These are phyloP conservation scores for Polypedilum vanderplanki DNA, from an alignment of 1,140 invertebrate genomes.

Conservation along the genomic window DNA sequence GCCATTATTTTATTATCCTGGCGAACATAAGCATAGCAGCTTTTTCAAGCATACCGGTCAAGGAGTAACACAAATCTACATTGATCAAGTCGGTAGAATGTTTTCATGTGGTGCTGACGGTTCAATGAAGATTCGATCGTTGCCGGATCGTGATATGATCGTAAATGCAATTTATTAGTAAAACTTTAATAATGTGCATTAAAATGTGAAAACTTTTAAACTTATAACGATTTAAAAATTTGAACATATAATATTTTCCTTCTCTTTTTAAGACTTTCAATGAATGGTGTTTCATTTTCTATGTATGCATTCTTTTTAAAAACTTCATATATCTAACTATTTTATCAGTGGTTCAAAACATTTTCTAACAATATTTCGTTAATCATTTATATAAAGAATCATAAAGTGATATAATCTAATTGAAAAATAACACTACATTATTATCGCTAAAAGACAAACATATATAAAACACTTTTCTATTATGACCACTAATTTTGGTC, in stretches of 20 bases:
- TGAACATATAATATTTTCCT: neutral
- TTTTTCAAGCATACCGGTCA: constrained; percentile 95
- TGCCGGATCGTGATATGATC: constrained; percentile 63
- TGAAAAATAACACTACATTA: too few species aligned
- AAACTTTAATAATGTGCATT: neutral
- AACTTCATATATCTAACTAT: too few species aligned
- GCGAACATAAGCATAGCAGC: constrained; percentile 86
- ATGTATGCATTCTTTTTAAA: too few species aligned
- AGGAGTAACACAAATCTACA: constrained; percentile 90
- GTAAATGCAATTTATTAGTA: constrained; percentile 30
- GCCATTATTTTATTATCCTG: constrained; percentile 77
- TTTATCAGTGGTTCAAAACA: too few species aligned
- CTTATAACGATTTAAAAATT: neutral
- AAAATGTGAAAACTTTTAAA: constrained; percentile 5
- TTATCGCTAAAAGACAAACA: too few species aligned
- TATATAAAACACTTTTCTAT: too few species aligned
- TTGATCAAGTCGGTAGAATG: constrained; percentile 77
- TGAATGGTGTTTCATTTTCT: neutral
- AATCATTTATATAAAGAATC: too few species aligned
- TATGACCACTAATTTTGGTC: too few species aligned
- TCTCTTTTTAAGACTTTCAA: neutral
- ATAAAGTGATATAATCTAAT: too few species aligned
- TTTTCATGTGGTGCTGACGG: constrained; percentile 98
- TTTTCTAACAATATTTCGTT: too few species aligned
- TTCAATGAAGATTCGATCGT: constrained; percentile 91